Conservation (phyloP, 2,797 vertebrate genomes). For the Hozukius guyotensis region DNA sequence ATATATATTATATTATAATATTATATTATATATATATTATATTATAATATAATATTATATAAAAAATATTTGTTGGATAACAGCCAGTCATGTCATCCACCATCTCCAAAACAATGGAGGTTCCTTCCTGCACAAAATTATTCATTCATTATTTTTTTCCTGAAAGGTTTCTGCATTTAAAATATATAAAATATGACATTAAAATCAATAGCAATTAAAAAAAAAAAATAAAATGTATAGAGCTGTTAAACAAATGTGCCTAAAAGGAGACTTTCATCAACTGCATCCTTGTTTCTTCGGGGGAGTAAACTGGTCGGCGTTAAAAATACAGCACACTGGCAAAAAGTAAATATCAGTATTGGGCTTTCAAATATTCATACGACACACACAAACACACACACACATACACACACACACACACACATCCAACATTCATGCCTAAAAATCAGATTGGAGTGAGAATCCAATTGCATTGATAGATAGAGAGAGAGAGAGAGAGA, state of each 20-base stretch:
- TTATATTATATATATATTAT: too few species aligned
- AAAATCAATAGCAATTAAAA: too few species aligned
- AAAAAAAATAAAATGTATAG: neutral
- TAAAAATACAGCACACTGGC: neutral
- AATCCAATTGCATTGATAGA: conserved; percentile 13
- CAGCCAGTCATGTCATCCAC: neutral
- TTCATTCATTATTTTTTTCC: neutral
- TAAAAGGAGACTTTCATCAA: neutral
- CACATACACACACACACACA: neutral
- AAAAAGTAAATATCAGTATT: neutral
- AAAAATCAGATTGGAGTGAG: conserved; percentile 13
- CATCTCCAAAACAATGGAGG: neutral
- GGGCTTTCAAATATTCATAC: neutral
- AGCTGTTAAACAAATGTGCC: neutral
- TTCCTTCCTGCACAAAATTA: neutral
- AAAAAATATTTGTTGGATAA: neutral
- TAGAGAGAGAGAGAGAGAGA: conserved; percentile 1
- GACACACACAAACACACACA: neutral
- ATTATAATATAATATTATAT: too few species aligned
- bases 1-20: too few species aligned
- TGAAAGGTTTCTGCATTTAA: neutral
- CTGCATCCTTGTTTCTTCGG: neutral
- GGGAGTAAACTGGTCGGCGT: neutral
- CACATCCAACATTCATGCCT: conserved; percentile 21
- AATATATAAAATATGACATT: neutral